A percentile compares a stretch with the other conserved stretches of the same genome.
These are phyloP conservation scores for Cnemophilus loriae DNA, from an alignment of 2,113 vertebrate genomes.

Conservation along the genomic window DNA sequence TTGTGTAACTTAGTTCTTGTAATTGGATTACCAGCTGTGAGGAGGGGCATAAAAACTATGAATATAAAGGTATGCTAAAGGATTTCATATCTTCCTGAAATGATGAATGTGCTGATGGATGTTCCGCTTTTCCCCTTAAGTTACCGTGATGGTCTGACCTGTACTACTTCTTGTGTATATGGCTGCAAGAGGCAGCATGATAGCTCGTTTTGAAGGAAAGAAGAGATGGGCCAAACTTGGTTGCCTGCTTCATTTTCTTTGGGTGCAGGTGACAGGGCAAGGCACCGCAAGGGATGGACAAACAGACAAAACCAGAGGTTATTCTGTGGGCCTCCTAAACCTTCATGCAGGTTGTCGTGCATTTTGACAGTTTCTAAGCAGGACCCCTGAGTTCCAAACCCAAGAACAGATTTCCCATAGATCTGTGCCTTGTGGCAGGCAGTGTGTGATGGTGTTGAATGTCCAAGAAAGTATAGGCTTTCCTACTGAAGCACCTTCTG, in stretches of 20 bases:
- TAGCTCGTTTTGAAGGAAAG: not conserved
- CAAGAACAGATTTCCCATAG: not conserved
- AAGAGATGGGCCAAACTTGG: not conserved
- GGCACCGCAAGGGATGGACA: not conserved
- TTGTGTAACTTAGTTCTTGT: not conserved
- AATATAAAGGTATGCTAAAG: not conserved
- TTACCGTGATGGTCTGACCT: not conserved
- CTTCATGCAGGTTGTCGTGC: not conserved
- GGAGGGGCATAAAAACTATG: not conserved
- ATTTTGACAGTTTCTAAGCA: not conserved
- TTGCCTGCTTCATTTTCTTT: not conserved
- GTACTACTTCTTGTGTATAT: rapidly evolving
- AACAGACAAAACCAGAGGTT: not conserved
- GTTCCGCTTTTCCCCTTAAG: not conserved
- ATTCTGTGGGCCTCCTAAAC: not conserved
- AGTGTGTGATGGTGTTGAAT: not conserved
- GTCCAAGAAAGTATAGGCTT: not conserved
- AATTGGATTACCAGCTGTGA: not conserved
- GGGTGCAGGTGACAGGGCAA: not conserved
- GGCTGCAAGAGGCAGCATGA: not conserved
- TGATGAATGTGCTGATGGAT: not conserved
- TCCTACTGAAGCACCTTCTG: not conserved
- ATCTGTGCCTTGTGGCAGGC: not conserved
- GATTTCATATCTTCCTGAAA: not conserved
- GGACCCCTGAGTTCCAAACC: not conserved